These are phyloP conservation scores for Psophia crepitans DNA, from an alignment of 2,113 vertebrate species.

Conservation along the genomic window DNA sequence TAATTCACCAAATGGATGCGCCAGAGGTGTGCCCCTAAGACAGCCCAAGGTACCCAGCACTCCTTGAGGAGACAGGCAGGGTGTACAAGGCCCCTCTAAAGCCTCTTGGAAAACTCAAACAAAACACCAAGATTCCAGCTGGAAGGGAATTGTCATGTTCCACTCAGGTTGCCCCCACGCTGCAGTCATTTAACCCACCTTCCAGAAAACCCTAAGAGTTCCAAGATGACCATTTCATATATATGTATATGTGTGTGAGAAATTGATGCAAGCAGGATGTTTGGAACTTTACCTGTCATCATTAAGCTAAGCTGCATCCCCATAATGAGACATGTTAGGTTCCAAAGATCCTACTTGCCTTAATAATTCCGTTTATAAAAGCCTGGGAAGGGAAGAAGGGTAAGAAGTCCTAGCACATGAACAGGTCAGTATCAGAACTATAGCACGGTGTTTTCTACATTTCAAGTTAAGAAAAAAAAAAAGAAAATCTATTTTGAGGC, in stretches of 20 bases:
- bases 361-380: background rate
- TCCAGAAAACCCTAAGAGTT: background rate
- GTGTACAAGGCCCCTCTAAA: background rate
- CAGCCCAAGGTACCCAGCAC: background rate
- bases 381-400: background rate
- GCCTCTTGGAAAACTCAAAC: background rate
- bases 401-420: background rate
- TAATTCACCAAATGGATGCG: background rate
- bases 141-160: background rate
- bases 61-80: background rate
- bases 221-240: background rate
- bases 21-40: background rate
- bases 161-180: background rate
- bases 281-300: no score
- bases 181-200: background rate
- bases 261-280: no score
- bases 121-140: background rate
- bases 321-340: background rate
- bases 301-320: background rate
- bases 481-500: background rate
- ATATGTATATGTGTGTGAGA: no score
- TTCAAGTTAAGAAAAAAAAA: background rate
- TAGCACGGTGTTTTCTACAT: background rate
- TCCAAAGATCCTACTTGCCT: background rate
- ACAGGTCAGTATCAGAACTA: background rate